phyloP scores from a whole-genome alignment of 2,888 invertebrate genomes.

The Empis stercorea region DNA sequence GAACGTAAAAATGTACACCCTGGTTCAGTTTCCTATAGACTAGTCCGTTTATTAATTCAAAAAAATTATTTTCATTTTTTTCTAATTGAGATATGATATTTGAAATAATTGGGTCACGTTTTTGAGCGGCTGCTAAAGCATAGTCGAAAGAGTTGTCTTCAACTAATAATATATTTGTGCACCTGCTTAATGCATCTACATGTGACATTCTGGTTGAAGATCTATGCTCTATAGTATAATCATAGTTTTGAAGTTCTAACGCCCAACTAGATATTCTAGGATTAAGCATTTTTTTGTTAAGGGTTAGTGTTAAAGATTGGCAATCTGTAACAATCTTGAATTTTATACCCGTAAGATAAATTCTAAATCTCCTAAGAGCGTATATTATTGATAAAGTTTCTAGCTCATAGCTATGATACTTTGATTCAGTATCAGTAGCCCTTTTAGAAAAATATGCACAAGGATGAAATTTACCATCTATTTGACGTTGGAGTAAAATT shows the following conservation, averaged over 20 bases:
- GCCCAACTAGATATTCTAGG: no score
- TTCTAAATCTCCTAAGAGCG: no score
- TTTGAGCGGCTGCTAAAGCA: slow-evolving; percentile 9
- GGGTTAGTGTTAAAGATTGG: neutral
- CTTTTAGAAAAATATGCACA: slow-evolving; percentile 20
- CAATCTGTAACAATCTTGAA: no score
- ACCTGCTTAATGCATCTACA: slow-evolving; percentile 21
- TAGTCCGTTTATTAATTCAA: slow-evolving; percentile 9
- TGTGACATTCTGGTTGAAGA: slow-evolving; percentile 21
- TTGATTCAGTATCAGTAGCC: slow-evolving; percentile 16
- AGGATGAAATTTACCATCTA: slow-evolving; percentile 18
- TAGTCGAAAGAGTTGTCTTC: slow-evolving; percentile 7
- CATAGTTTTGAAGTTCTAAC: no score
- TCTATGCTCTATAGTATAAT: slow-evolving; percentile 17
- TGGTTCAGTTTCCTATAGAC: slow-evolving; percentile 7
- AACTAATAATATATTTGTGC: slow-evolving; percentile 7
- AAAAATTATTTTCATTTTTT: slow-evolving; percentile 4
- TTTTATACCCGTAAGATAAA: no score
- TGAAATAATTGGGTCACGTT: slow-evolving; percentile 13
- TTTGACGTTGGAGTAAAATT: slow-evolving; percentile 1
- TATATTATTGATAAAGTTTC: slow-evolving; percentile 13
- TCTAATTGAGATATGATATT: slow-evolving; percentile 14
- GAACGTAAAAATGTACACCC: slow-evolving; percentile 10
- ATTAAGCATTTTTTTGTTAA: no score
- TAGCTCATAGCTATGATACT: slow-evolving; percentile 20